Evolutionary conservation across 2,888 invertebrate species (phyloP), one percentile per base, ranked within the genome.

Genomic region (Pollenia angustigena): DNA sequence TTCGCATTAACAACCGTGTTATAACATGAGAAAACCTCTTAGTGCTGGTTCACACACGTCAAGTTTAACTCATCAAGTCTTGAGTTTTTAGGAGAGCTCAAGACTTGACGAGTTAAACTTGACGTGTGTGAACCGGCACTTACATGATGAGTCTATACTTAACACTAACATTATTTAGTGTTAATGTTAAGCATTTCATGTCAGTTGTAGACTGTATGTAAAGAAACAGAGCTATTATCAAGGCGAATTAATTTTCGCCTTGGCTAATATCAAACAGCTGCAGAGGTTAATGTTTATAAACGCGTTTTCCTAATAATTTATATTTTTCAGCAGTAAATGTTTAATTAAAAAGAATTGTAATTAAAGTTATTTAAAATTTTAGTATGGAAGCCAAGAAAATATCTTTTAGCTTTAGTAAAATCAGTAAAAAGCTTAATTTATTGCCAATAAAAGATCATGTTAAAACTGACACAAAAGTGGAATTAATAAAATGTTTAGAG

Each of bases 341-440:
- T 52, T 18, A 12, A 58, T 18, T 46, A 18, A 46, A 18, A 16
- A 10, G 0, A 64, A 12, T 64, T 46, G 23, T 46, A 12, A 12
- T 44, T 6, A 64, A 44, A 9, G 44, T 64, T 44, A 12, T 18
- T 1, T 64, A 18, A 69, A 32, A 18, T 46, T 10, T 40, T 14
- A 69, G 90, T 89, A 95, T 95, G 95, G 95, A 96, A 88, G 92
- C 94, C 74, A 97, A 97, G 89, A 97, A 97, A 92, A 96, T 97
- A 91, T 97, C 97, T 0, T 97, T 97, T 92, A 95, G 96, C 68
- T 97, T 97, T 93, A 95, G 94, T 90, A 97, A 97, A 94, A 94
- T 95, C 0, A 91, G 93, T 7, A 95, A 95, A 89, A 95, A 95
- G 90, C 88, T 94, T 8, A 92, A 92, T 81, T 89, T 95, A 11